Percentiles rank a stretch among this genome's conserved stretches.
Conservation (phyloP, 2,113 vertebrate genomes). For the Muntiacus reevesi region DNA sequence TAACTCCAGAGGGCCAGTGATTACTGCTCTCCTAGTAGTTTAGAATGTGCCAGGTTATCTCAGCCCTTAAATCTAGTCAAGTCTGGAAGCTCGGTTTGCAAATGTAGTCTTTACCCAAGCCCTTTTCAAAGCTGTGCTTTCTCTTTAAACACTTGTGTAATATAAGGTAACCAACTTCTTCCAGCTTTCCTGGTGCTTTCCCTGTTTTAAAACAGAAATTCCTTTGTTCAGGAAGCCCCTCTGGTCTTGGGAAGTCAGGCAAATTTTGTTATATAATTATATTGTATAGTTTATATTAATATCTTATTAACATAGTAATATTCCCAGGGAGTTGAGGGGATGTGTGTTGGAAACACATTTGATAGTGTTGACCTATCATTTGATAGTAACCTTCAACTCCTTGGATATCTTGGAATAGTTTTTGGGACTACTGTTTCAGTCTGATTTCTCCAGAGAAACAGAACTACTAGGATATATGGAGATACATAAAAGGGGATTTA, state of each 20-base stretch:
- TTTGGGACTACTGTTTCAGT: background rate
- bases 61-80: background rate
- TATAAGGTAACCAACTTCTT: background rate
- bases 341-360: background rate
- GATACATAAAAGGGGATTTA: background rate
- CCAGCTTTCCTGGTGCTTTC: background rate
- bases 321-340: too few relatives aligned
- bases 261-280: background rate
- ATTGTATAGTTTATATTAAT: background rate
- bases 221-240: background rate
- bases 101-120: background rate
- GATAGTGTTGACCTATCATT: background rate
- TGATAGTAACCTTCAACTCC: background rate
- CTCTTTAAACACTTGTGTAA: background rate
- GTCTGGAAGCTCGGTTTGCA: background rate
- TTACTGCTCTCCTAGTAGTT: background rate
- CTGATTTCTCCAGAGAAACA: background rate
- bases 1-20: background rate
- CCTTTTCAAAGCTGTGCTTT: background rate
- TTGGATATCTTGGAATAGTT: background rate
- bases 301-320: background rate
- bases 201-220: background rate
- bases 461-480: background rate
- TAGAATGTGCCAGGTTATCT: background rate
- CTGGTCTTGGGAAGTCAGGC: background rate